Percentiles rank a stretch among this genome's conserved stretches.
Conservation (phyloP, 2,888 invertebrate genomes). For the Ophion obscuratus region DNA sequence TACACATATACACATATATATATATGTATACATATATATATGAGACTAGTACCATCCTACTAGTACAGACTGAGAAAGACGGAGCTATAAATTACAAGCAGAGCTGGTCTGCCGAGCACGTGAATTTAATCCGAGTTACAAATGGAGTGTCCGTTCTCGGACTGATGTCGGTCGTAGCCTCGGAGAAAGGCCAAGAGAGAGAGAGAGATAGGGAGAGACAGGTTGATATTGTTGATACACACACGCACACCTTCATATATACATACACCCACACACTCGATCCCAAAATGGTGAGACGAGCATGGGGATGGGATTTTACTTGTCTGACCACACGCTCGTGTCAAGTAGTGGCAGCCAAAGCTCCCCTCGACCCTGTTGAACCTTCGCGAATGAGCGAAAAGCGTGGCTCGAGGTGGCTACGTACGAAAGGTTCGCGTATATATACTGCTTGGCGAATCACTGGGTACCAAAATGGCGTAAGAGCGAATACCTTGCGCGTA, state of each 20-base stretch:
- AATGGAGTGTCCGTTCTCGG: slow-evolving; percentile 71
- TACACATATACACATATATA: neutral
- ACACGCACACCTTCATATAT: neutral
- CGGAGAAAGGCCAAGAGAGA: slow-evolving; percentile 36
- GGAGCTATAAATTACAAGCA: slow-evolving; percentile 69
- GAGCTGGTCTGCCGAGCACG: slow-evolving; percentile 52
- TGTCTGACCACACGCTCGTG: slow-evolving; percentile 66
- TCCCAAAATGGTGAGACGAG: slow-evolving; percentile 2
- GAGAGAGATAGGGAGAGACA: neutral
- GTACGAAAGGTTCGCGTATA: slow-evolving; percentile 17
- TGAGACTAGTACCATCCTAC: neutral
- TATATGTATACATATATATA: slow-evolving; percentile 4
- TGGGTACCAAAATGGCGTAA: slow-evolving; percentile 12
- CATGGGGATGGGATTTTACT: slow-evolving; percentile 63
- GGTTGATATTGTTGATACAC: neutral
- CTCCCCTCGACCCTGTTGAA: neutral
- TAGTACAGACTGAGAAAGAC: slow-evolving; percentile 57
- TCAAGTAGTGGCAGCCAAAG: slow-evolving; percentile 60
- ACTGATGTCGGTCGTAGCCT: slow-evolving; percentile 57
- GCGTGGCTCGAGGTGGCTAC: slow-evolving; percentile 1
- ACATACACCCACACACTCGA: neutral
- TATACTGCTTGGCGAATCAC: neutral
- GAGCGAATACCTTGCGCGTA: too few relatives aligned
- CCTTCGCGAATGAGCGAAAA: slow-evolving; percentile 47
- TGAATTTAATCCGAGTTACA: slow-evolving; percentile 72